Percentiles rank a stretch among this genome's conserved stretches.
Evolutionary conservation across 2,797 vertebrate species (phyloP).

Genomic region (Parotocinclus haroldoi): DNA sequence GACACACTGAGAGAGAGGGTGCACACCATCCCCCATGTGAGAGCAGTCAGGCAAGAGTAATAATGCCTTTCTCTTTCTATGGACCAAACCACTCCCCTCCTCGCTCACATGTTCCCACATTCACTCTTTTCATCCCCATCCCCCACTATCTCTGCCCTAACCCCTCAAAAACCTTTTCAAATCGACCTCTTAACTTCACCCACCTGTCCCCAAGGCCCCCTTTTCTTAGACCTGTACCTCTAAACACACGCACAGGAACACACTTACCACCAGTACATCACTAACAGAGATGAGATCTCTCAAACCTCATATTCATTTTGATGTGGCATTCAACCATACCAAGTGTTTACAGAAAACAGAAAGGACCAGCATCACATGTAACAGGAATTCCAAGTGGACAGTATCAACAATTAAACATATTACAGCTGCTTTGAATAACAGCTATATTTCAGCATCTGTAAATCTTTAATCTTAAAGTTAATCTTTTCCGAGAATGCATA

Average conservation of each 20-base stretch:
- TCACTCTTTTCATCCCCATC: constrained; percentile 37
- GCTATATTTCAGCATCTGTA: not conserved
- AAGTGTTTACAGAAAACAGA: not conserved
- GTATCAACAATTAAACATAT: too few relatives aligned
- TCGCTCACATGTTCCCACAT: constrained; percentile 24
- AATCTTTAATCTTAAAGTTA: not conserved
- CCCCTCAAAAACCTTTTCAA: constrained; percentile 35
- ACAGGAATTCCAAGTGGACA: not conserved
- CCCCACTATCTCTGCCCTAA: constrained; percentile 16
- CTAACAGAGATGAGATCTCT: not conserved
- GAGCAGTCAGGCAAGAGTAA: constrained; percentile 70
- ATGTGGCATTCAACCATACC: not conserved
- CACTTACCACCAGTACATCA: not conserved
- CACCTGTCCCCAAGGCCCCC: constrained; percentile 39
- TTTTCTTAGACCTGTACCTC: constrained; percentile 33
- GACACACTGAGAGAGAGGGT: constrained; percentile 34
- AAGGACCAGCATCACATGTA: not conserved
- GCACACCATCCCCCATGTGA: constrained; percentile 60
- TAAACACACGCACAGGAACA: constrained; percentile 24
- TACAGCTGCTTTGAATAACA: not conserved
- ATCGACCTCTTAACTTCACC: constrained; percentile 27
- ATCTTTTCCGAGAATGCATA: constrained; percentile 4
- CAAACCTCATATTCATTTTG: not conserved
- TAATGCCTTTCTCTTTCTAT: constrained; percentile 64
- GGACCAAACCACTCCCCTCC: constrained; percentile 53